Evolutionary conservation across 2,797 vertebrate genomes (phyloP).

Genomic region (Anomalospiza imberbis): DNA sequence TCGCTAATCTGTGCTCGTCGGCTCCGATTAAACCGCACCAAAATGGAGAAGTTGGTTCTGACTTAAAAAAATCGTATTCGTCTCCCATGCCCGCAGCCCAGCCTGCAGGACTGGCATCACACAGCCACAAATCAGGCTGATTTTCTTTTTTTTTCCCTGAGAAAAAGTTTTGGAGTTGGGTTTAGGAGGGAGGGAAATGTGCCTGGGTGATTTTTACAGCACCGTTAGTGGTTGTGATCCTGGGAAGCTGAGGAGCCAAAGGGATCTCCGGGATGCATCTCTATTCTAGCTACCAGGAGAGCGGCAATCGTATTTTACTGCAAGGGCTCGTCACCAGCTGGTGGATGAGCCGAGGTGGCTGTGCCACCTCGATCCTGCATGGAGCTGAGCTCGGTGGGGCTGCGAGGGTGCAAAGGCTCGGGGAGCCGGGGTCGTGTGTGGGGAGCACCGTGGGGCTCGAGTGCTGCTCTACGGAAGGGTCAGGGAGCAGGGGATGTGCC

Average conservation of each 20-base stretch:
- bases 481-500: conserved; percentile 8
- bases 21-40: neutral
- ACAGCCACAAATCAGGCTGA: neutral
- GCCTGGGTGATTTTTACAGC: neutral
- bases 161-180: conserved; percentile 35
- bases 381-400: conserved; percentile 6
- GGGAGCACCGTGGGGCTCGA: neutral
- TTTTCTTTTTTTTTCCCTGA: neutral
- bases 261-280: neutral
- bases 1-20: neutral
- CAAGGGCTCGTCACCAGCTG: conserved; percentile 3
- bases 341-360: neutral
- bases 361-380: neutral
- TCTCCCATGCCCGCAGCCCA: neutral
- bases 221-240: neutral
- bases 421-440: neutral
- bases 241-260: neutral
- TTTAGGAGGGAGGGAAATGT: neutral
- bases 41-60: conserved; percentile 50
- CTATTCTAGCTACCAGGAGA: neutral
- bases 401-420: neutral
- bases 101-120: neutral
- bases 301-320: neutral
- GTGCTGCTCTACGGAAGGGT: neutral
- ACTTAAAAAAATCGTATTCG: neutral